Evolutionary conservation across 2,797 vertebrate species (phyloP).

Genomic region (Siniperca obscura): DNA sequence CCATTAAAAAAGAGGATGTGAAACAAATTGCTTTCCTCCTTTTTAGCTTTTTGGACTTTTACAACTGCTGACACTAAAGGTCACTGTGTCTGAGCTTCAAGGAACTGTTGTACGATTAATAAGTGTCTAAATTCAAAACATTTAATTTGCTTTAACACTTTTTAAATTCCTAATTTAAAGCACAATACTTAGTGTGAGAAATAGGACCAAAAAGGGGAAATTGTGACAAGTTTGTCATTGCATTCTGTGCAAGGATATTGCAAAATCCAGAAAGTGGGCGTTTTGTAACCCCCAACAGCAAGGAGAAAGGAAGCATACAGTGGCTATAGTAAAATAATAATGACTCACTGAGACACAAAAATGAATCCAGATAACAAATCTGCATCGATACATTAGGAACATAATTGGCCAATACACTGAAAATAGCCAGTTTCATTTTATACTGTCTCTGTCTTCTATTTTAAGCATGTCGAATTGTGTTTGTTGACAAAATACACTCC

Average conservation of each 20-base stretch:
- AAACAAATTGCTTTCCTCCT: conserved; percentile 63
- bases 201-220: conserved; percentile 65
- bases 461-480: conserved; percentile 65
- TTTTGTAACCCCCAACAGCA: conserved; percentile 71
- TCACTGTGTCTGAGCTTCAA: neutral
- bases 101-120: neutral
- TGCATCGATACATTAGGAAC: neutral
- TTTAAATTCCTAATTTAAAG: conserved; percentile 7
- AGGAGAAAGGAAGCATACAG: conserved; percentile 70
- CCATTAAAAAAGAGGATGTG: conserved; percentile 69
- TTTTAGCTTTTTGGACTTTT: conserved; percentile 48
- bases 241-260: conserved; percentile 72
- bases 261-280: conserved; percentile 71
- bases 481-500: conserved; percentile 71
- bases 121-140: neutral
- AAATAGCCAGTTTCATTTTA: conserved; percentile 52
- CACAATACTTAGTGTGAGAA: conserved; percentile 11
- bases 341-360: conserved; percentile 36
- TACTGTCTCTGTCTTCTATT: conserved; percentile 44
- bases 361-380: conserved; percentile 6
- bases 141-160: neutral
- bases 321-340: conserved; percentile 27
- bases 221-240: conserved; percentile 32
- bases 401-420: conserved; percentile 16
- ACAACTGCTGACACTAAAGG: conserved; percentile 45